Evolutionary conservation across 2,113 vertebrate species (phyloP), one percentile per base, ranked within the genome.

Genomic region (Cromileptes altivelis): DNA sequence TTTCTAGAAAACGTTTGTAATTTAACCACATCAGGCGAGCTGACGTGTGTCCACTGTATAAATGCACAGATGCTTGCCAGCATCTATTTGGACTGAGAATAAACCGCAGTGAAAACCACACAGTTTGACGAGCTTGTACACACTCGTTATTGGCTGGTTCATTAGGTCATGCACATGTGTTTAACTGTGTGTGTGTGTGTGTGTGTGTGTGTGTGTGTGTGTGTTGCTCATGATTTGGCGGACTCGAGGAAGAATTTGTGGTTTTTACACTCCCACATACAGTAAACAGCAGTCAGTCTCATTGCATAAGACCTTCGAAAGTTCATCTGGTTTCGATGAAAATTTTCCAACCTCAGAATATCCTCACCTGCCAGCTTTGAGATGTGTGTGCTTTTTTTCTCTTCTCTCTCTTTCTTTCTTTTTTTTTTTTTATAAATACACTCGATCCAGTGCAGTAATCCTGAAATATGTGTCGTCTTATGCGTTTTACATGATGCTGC

Each of bases 291-390:
- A 12, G 60, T 47, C 63, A 0, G 53, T 30, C 70, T 65, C 50
- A 14, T 82, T 78, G 17, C 76, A 47, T 25, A 63, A 87, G 79
- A 82, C 71, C 75, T 90, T 72, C 14, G 2, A 74, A 65, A 71
- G 76, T 85, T 91, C 84, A 83, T 81, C 80, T 89, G 85, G 79
- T 82, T 87, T 81, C 53, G 3, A 71, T 85, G 82, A 89, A 87
- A 18, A 45, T 63, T 68, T 80, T 88, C 84, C 81, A 72, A 50
- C 81, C 81, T 87, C 78, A 80, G 40, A 82, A 65, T 37, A 58
- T 75, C 60, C 45, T 87, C 79, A 91, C 86, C 89, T 86, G 89
- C 86, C 89, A 82, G 84, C 52, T 68, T 19, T 1, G 55, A 84
- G 78, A 75, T 55, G 60, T 60, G 49, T n/a, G 61, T 40, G 25